Evolutionary conservation across 2,888 invertebrate species (phyloP).

Genomic region (Cyclophora punctaria): DNA sequence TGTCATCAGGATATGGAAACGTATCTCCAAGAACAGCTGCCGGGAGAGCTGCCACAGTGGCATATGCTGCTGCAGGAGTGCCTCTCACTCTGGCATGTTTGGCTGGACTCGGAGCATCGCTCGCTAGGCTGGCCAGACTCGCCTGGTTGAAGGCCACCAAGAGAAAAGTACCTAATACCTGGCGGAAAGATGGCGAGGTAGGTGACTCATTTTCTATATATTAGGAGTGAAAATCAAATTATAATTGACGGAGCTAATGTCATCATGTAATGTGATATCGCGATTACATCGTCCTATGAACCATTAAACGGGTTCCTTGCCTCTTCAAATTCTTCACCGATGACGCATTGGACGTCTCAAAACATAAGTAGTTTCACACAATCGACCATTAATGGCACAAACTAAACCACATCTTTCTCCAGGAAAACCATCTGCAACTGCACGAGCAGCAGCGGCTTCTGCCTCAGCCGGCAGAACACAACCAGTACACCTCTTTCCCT

Average conservation of each 20-base stretch:
- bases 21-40: slow-evolving; percentile 87
- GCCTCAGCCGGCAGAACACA: slow-evolving; percentile 58
- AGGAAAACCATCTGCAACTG: slow-evolving; percentile 66
- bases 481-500: slow-evolving; percentile 68
- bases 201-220: slow-evolving; percentile 6
- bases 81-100: slow-evolving; percentile 90
- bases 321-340: no score
- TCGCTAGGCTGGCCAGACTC: slow-evolving; percentile 84
- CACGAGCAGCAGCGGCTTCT: slow-evolving; percentile 68
- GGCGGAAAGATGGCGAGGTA: slow-evolving; percentile 63
- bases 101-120: slow-evolving; percentile 86
- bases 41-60: slow-evolving; percentile 88
- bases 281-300: no score
- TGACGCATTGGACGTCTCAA: no score
- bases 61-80: slow-evolving; percentile 91
- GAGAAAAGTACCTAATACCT: slow-evolving; percentile 55
- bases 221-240: no score
- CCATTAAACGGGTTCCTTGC: no score
- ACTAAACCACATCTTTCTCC: slow-evolving; percentile 23
- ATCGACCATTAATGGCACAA: no score
- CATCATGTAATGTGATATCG: no score
- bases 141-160: slow-evolving; percentile 67
- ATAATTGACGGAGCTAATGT: no score
- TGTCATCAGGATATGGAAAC: slow-evolving; percentile 84
- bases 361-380: no score